phyloP scores from a whole-genome alignment of 2,113 vertebrate species.

The Sylvilagus bachmani region DNA sequence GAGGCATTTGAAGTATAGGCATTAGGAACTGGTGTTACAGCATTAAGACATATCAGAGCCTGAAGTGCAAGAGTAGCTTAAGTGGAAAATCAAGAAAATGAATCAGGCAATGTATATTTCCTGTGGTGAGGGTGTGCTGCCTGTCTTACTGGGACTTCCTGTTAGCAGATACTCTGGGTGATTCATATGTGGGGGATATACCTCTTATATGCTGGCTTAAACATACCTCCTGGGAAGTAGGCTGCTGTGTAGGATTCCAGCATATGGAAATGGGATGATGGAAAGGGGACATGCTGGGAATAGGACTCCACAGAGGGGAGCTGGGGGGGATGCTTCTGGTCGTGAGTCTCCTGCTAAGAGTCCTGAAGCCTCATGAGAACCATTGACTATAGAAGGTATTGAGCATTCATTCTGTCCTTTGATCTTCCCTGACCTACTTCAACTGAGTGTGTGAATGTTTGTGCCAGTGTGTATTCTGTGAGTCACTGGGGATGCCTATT shows the following conservation, averaged over 20 bases:
- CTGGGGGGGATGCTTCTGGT: background rate
- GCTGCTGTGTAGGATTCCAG: background rate
- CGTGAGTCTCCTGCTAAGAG: background rate
- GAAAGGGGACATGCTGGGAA: background rate
- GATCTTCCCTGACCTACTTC: slow-evolving; percentile 31
- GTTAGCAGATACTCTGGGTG: background rate
- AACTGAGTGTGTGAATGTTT: background rate
- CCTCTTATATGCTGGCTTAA: slow-evolving; percentile 18
- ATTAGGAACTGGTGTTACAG: background rate
- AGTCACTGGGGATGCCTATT: slow-evolving; percentile 19
- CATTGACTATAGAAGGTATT: slow-evolving; percentile 8
- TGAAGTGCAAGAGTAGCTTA: background rate
- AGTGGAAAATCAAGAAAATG: slow-evolving; percentile 31
- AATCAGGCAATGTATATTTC: background rate
- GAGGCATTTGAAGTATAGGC: background rate
- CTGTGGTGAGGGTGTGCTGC: background rate
- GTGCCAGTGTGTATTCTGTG: background rate
- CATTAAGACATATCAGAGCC: background rate
- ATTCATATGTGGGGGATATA: background rate
- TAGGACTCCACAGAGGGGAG: background rate
- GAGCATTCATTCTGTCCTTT: slow-evolving; percentile 52
- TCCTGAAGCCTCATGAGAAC: background rate
- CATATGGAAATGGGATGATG: background rate
- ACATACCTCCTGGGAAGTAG: background rate
- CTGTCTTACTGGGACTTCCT: slow-evolving; percentile 1